A percentile compares a stretch with the other conserved stretches of the same genome.
Conservation (phyloP, 1,140 invertebrate species). For the Heterodera schachtii region DNA sequence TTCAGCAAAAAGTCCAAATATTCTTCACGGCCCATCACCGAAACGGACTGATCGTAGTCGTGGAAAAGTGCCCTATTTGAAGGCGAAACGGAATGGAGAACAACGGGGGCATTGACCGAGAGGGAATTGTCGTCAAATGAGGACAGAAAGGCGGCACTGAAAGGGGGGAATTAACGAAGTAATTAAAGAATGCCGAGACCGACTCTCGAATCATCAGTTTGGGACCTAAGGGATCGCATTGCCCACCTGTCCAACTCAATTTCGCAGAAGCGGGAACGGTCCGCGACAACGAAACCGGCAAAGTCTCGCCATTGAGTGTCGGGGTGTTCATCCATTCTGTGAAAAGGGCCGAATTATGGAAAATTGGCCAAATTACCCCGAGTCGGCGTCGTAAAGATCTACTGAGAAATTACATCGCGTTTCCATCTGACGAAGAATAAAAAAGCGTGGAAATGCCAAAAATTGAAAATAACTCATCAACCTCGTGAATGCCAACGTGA, state of each 20-base stretch:
- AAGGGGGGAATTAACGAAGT: neutral
- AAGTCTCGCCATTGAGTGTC: constrained; percentile 50
- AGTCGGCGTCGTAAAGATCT: constrained; percentile 45
- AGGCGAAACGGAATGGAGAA: neutral
- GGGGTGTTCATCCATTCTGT: constrained; percentile 33
- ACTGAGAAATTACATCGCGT: constrained; percentile 47
- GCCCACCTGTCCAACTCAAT: constrained; percentile 44
- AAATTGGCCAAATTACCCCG: constrained; percentile 25
- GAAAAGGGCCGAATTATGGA: constrained; percentile 8
- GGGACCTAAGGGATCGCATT: neutral
- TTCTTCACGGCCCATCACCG: constrained; percentile 29
- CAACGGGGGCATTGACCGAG: neutral
- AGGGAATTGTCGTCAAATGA: neutral
- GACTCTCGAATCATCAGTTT: neutral
- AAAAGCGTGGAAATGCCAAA: constrained; percentile 6
- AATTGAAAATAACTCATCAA: constrained; percentile 30
- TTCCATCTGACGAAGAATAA: constrained; percentile 25
- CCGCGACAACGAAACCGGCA: constrained; percentile 47
- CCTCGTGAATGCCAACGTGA: constrained; percentile 45
- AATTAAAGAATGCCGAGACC: too few relatives aligned
- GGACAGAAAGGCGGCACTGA: constrained; percentile 10
- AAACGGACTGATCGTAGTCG: constrained; percentile 39
- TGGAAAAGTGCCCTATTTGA: constrained; percentile 20
- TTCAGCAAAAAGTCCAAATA: constrained; percentile 29
- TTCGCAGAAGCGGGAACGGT: constrained; percentile 44